phyloP scores from a whole-genome alignment of 1,140 invertebrate genomes.

The Tetranychus cinnabarinus region DNA sequence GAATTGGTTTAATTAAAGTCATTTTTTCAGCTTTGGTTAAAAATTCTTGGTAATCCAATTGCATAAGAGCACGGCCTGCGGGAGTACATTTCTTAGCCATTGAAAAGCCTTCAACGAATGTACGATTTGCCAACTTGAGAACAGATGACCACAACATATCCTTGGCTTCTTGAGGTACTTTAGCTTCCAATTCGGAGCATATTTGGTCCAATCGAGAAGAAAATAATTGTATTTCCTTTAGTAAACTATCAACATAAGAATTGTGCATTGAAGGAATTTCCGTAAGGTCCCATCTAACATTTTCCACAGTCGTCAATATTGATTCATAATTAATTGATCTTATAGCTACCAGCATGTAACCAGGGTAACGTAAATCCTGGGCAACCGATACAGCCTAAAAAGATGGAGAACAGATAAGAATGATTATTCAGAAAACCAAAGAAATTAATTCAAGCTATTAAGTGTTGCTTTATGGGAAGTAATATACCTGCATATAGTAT shows the following conservation, averaged over 20 bases:
- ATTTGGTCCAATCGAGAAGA: slow-evolving; percentile 46
- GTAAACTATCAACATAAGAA: slow-evolving; percentile 39
- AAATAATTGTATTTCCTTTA: slow-evolving; percentile 46
- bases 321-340: slow-evolving; percentile 51
- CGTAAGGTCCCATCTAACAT: slow-evolving; percentile 75
- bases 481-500: neutral
- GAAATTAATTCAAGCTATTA: neutral
- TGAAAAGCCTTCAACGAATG: slow-evolving; percentile 56
- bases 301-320: slow-evolving; percentile 49
- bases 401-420: slow-evolving; percentile 10
- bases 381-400: slow-evolving; percentile 38
- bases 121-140: slow-evolving; percentile 51
- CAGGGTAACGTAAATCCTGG: slow-evolving; percentile 22
- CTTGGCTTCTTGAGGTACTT: slow-evolving; percentile 40
- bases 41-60: slow-evolving; percentile 87
- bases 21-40: slow-evolving; percentile 70
- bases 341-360: slow-evolving; percentile 58
- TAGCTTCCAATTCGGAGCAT: slow-evolving; percentile 25
- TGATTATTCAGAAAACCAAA: neutral
- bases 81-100: slow-evolving; percentile 74
- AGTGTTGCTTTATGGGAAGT: neutral
- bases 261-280: slow-evolving; percentile 90
- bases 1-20: slow-evolving; percentile 44
- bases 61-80: slow-evolving; percentile 86
- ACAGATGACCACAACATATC: slow-evolving; percentile 61